Percentiles rank a stretch among this genome's conserved stretches.
These are phyloP conservation scores for Morpho deidamia DNA, from an alignment of 2,888 invertebrate species.

Conservation along the genomic window DNA sequence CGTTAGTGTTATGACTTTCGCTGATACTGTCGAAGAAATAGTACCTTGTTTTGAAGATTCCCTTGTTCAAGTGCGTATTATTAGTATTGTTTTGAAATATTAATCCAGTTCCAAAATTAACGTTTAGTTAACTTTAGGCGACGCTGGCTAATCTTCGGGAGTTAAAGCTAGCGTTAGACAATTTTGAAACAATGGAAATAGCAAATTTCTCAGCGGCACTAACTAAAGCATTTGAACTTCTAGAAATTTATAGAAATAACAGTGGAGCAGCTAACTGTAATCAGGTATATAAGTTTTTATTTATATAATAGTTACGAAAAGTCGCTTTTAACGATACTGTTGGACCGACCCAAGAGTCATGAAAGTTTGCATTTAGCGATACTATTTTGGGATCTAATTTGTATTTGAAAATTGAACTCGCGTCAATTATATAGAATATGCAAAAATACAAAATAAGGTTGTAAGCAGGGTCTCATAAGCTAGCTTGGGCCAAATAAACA, in stretches of 20 bases:
- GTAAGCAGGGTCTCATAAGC: no score
- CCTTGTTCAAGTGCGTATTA: slow-evolving; percentile 88
- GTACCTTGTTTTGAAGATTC: slow-evolving; percentile 94
- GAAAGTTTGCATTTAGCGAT: no score
- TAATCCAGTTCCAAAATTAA: background rate
- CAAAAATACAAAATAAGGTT: no score
- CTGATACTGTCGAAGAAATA: slow-evolving; percentile 86
- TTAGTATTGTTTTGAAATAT: background rate
- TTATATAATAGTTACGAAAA: background rate
- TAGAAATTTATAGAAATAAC: slow-evolving; percentile 81
- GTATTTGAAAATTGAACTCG: no score
- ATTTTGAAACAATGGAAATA: slow-evolving; percentile 89
- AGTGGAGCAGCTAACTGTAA: slow-evolving; percentile 82
- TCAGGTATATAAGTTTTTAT: slow-evolving; percentile 45
- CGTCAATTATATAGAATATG: no score
- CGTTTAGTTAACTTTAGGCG: slow-evolving; percentile 77
- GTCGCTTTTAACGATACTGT: no score
- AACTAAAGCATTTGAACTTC: slow-evolving; percentile 91
- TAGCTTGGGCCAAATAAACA: no score
- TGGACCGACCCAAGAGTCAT: no score
- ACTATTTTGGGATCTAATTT: no score
- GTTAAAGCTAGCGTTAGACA: slow-evolving; percentile 88
- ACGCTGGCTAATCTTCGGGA: slow-evolving; percentile 90
- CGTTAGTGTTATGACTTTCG: slow-evolving; percentile 97
- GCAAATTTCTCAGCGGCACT: slow-evolving; percentile 96